These are phyloP conservation scores for Brachymystax lenok DNA, from an alignment of 2,797 vertebrate genomes.

Conservation along the genomic window DNA sequence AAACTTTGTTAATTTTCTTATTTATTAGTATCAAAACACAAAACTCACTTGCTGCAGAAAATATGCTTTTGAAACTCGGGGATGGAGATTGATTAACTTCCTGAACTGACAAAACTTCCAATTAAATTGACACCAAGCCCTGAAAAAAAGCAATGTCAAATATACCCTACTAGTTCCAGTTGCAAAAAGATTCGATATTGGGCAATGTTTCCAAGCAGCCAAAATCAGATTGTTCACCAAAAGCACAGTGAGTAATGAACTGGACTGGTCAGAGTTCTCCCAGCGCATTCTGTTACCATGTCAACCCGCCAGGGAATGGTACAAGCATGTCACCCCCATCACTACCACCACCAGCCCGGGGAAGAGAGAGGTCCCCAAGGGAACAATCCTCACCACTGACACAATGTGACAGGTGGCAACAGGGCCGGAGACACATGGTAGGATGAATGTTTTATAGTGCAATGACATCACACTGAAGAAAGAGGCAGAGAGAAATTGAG, in stretches of 20 bases:
- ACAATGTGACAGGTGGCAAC: conserved; percentile 18
- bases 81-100: not conserved
- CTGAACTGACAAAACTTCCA: not conserved
- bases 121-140: not conserved
- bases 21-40: not conserved
- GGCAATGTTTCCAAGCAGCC: not conserved
- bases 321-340: not conserved
- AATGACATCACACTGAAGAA: not conserved
- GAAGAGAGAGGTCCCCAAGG: not conserved
- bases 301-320: not conserved
- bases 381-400: not conserved
- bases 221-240: not conserved
- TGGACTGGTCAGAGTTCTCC: not conserved
- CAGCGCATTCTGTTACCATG: not conserved
- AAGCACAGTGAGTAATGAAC: not conserved
- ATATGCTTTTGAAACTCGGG: not conserved
- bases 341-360: not conserved
- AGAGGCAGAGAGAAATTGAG: not conserved
- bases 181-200: not conserved
- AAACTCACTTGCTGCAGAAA: not conserved
- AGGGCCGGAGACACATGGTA: conserved; percentile 12
- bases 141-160: not conserved
- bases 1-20: not conserved
- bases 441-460: not conserved
- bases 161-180: not conserved